These are phyloP conservation scores for Drosophila demipolita DNA, from an alignment of 2,888 invertebrate genomes.

Conservation along the genomic window DNA sequence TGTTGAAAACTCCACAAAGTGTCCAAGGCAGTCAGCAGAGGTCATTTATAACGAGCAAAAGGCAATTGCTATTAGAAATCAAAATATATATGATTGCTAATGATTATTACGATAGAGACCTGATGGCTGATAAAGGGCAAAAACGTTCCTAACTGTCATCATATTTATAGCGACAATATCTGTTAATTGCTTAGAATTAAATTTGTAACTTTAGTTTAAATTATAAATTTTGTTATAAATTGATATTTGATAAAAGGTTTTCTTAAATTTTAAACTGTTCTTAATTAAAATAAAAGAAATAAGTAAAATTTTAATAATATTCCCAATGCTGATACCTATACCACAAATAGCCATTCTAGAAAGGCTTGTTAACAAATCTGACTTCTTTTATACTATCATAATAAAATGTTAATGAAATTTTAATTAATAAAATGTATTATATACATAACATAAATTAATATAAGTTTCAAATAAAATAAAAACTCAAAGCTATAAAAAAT, in stretches of 20 bases:
- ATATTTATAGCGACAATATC: neutral
- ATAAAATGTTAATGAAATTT: too few species aligned
- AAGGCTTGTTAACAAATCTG: neutral
- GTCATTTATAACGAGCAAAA: constrained; percentile 20
- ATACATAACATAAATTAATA: too few species aligned
- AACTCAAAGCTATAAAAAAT: neutral
- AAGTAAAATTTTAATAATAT: neutral
- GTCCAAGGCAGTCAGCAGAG: constrained; percentile 18
- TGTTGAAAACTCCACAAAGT: constrained; percentile 29
- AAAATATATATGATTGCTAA: constrained; percentile 25
- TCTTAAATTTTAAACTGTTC: neutral
- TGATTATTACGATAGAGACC: constrained; percentile 27
- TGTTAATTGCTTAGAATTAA: neutral
- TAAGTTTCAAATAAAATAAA: too few species aligned
- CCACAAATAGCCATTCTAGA: neutral
- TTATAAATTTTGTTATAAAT: neutral
- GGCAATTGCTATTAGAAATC: constrained; percentile 20
- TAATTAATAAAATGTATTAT: too few species aligned
- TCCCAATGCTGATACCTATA: fast-evolving
- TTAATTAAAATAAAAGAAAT: neutral
- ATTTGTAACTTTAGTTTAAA: neutral
- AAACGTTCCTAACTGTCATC: neutral
- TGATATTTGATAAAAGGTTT: neutral
- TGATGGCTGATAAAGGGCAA: neutral
- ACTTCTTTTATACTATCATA: neutral